Evolutionary conservation across 2,888 invertebrate genomes (phyloP), one percentile per base, ranked within the genome.

Genomic region (Prosopocoilus inquinatus): DNA sequence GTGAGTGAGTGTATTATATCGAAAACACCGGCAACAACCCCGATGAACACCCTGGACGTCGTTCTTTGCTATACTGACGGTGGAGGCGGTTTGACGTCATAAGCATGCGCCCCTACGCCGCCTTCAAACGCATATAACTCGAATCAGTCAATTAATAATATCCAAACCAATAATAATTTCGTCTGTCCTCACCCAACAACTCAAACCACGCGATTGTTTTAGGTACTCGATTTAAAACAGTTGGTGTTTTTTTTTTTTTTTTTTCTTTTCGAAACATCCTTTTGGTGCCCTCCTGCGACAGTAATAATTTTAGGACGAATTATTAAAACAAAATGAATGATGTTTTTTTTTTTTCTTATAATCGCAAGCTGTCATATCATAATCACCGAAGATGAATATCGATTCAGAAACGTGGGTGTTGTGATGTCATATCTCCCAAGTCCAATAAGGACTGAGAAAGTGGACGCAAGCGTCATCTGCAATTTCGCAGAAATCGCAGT

Each of bases 61-160:
- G 68, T 67, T 67, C 68, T 61, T 65, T 63, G 64, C 68, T 70
- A 70, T 70, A 73, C 72, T 72, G 69, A 71, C 68, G 69, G 72
- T 73, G 74, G 74, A 72, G 73, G 73, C 71, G 70, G 69, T 64
- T 72, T 74, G 74, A 74, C 74, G 74, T 74, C 73, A 74, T 63
- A 61, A 47, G 60, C 66, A 62, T 64, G 66, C 66, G 65, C 62
- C 48, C 56, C 20, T 9, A 61, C 55, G 61, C 63, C 62, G 41
- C 47, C 53, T 62, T 59, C 59, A 64, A 64, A 65, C 64, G 66
- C 64, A 61, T 62, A 62, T 63, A 62, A 64, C 62, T 59, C 62
- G 60, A 61, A 61, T 62, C 65, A 62, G 60, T 57, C 58, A 64
- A 62, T 63, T 63, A 65, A 58, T 59, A 59, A 60, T 54, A 61